phyloP scores from a whole-genome alignment of 2,888 invertebrate species.

The Phortica magna region DNA sequence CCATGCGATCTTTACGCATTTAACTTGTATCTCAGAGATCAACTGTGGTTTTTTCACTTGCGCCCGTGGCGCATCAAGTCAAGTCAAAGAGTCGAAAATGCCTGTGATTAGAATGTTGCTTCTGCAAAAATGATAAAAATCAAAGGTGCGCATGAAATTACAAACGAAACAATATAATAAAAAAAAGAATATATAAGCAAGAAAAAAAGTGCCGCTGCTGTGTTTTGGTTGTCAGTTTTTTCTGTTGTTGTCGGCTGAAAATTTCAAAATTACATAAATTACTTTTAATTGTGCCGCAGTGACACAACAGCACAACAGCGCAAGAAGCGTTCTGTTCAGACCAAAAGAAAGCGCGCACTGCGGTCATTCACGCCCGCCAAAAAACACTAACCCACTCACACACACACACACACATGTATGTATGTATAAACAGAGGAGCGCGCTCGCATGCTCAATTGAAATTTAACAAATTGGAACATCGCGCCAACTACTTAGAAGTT shows the following conservation, averaged over 20 bases:
- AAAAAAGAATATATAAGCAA: neutral
- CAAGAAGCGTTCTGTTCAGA: neutral
- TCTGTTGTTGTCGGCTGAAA: neutral
- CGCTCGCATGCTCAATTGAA: neutral
- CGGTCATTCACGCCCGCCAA: constrained; percentile 9
- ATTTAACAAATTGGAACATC: neutral
- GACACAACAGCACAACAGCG: constrained; percentile 12
- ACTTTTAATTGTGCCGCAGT: constrained; percentile 6
- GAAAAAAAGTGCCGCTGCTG: constrained; percentile 2
- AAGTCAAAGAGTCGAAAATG: neutral
- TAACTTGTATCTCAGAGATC: neutral
- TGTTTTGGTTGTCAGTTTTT: neutral
- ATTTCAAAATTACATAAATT: constrained; percentile 12
- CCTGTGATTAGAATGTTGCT: neutral
- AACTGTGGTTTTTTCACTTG: neutral
- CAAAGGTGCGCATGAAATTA: neutral
- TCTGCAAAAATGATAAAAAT: neutral
- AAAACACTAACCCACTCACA: neutral
- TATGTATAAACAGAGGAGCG: neutral
- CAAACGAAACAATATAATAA: too few species aligned
- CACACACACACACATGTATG: neutral
- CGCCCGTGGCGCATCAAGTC: neutral
- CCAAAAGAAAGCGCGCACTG: neutral
- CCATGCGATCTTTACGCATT: neutral
- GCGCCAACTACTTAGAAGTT: neutral